Percentiles rank a stretch among this genome's conserved stretches.
phyloP scores from a whole-genome alignment of 2,113 vertebrate species.

The Brachyhypopomus occidentalis region DNA sequence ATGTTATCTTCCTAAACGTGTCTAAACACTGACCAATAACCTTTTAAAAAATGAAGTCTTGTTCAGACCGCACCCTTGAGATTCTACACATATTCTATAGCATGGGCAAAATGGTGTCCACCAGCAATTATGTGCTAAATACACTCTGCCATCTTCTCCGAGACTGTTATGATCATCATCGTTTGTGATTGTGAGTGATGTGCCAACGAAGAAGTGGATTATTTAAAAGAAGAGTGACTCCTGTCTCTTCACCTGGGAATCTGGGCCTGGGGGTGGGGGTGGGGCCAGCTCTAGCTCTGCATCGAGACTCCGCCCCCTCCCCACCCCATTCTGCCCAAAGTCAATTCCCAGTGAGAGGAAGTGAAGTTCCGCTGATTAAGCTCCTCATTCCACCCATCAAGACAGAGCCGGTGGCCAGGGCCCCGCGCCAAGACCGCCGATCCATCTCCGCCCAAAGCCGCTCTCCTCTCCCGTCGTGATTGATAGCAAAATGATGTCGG shows the following conservation, averaged over 20 bases:
- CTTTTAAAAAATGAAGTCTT: not conserved
- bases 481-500: conserved; percentile 49
- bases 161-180: conserved; percentile 66
- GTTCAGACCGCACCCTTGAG: not conserved
- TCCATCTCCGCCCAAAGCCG: conserved; percentile 28
- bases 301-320: conserved; percentile 71
- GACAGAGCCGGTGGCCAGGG: conserved; percentile 25
- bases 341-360: conserved; percentile 73
- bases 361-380: conserved; percentile 72
- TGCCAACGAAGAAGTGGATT: conserved; percentile 77
- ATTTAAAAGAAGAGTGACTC: conserved; percentile 72
- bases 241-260: conserved; percentile 74
- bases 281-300: conserved; percentile 68
- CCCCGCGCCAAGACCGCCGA: not conserved
- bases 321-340: conserved; percentile 7
- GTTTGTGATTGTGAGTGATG: conserved; percentile 75
- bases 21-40: not conserved
- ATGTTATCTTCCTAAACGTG: no score
- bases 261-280: conserved; percentile 64
- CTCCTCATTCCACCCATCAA: conserved; percentile 47
- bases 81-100: not conserved
- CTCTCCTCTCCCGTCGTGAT: conserved; percentile 19
- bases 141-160: not conserved
- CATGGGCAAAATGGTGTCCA: not conserved
- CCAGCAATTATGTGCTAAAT: not conserved